Evolutionary conservation across 2,888 invertebrate species (phyloP).

Genomic region (Tenthredo distinguenda): DNA sequence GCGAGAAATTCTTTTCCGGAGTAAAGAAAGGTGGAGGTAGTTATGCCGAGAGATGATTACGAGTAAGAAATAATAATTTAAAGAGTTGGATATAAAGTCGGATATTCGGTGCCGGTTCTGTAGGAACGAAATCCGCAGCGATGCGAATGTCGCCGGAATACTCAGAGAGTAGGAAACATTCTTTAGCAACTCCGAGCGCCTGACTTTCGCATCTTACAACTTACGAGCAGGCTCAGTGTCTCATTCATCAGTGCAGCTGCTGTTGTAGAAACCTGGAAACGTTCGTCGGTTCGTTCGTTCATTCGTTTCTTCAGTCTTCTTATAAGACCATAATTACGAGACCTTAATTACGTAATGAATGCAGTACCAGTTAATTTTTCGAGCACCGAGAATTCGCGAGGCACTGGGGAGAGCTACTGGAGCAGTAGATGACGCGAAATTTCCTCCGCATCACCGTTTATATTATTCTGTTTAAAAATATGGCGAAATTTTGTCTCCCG

Average conservation of each 20-base stretch:
- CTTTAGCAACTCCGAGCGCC: background rate
- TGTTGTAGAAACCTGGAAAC: conserved; percentile 22
- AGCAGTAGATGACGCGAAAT: conserved; percentile 14
- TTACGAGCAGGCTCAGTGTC: background rate
- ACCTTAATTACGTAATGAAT: conserved; percentile 47
- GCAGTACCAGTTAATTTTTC: conserved; percentile 40
- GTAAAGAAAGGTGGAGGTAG: background rate
- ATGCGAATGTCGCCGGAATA: conserved; percentile 7
- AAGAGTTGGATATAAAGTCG: background rate
- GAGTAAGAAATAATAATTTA: conserved; percentile 17
- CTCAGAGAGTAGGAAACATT: conserved; percentile 22
- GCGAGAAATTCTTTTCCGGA: background rate
- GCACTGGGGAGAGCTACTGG: background rate
- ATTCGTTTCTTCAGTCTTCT: background rate
- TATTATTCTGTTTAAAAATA: background rate
- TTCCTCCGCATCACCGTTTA: background rate
- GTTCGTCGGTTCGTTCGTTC: conserved; percentile 5
- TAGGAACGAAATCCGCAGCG: background rate
- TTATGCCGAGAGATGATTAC: background rate
- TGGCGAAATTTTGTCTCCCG: background rate
- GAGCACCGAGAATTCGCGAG: background rate
- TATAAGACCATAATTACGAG: conserved; percentile 39
- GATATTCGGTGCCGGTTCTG: background rate
- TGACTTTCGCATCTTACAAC: background rate
- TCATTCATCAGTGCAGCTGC: background rate